These are phyloP conservation scores for Drosophila recens DNA, from an alignment of 2,888 invertebrate species.

Conservation along the genomic window DNA sequence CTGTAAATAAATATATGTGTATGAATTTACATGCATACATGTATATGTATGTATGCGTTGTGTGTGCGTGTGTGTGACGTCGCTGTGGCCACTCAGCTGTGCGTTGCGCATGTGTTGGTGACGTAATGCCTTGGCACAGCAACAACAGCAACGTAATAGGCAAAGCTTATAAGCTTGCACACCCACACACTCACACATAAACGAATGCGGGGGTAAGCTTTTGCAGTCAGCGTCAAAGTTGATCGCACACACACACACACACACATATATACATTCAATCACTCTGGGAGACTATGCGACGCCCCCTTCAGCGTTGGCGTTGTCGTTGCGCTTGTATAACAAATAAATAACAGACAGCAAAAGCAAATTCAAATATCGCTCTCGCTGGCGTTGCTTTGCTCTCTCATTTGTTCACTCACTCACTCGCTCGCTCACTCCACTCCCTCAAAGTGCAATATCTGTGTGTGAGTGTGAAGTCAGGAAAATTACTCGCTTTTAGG, in stretches of 20 bases:
- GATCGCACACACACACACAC: slow-evolving; percentile 47
- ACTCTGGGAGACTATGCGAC: slow-evolving; percentile 71
- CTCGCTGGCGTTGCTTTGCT: slow-evolving; percentile 2
- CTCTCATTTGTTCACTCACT: slow-evolving; percentile 23
- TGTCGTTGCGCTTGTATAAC: slow-evolving; percentile 55
- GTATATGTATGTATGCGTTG: slow-evolving; percentile 12
- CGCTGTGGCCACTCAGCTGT: slow-evolving; percentile 67
- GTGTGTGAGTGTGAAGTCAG: slow-evolving; percentile 51
- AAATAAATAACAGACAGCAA: slow-evolving; percentile 59
- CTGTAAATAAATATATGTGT: slow-evolving; percentile 4
- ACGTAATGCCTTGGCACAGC: slow-evolving; percentile 64
- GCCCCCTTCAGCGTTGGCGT: slow-evolving; percentile 68
- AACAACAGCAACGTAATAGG: slow-evolving; percentile 61
- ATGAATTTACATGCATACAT: slow-evolving; percentile 2
- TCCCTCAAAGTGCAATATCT: slow-evolving; percentile 28
- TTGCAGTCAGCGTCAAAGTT: slow-evolving; percentile 52
- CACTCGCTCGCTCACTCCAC: background rate
- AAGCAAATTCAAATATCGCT: slow-evolving; percentile 61
- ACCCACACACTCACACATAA: slow-evolving; percentile 47
- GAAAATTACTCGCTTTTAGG: slow-evolving; percentile 65
- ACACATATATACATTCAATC: slow-evolving; percentile 26
- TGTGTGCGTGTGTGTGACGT: slow-evolving; percentile 58
- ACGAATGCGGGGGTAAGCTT: slow-evolving; percentile 28
- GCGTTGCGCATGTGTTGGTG: slow-evolving; percentile 79
- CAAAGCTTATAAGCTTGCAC: slow-evolving; percentile 53